Base-by-base conservation (phyloP, 2,797 vertebrate species). In the Alcedo quadribrachys region DNA sequence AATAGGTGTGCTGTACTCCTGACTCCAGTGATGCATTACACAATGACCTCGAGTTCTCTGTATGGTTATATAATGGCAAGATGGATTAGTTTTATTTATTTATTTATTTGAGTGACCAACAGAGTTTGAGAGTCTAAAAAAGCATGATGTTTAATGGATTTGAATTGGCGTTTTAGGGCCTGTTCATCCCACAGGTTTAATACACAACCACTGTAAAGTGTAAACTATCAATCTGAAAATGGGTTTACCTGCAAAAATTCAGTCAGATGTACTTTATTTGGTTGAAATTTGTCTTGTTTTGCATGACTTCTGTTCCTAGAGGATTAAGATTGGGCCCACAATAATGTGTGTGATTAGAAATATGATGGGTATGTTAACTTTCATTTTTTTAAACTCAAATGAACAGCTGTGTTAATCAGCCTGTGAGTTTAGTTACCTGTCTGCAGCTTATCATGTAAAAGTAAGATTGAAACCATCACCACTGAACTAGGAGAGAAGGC, bases 91-190 rank as follows among this genome's bases (percentile, higher is more conserved):
- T 48, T 8, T 12, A 8, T 50, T 50, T 50, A 12, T 33, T 46
- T 45, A 42, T 80, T 77, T 14, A 16, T 60, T 76, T 71, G 17
- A 2, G 16, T 58, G 27, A 51, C 27, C 60, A 81, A 57, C 22
- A 60, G 42, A 77, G 40, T 66, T 78, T 73, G 74, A 82, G n/a
- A 91, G 22, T 5, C 15, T 58, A 75, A 81, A 46, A 92, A 91
- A 60, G 24, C 48, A 65, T 32, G 20, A 63, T 53, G 20, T 9
- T 90, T 60, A 83, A 71, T 21, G 53, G 19, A 65, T 78, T 60
- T 50, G 35, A 71, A 43, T 46, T 70, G 21, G 10, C 54, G n/a
- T 79, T 87, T 74, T 69, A 40, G 28, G 42, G 45, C 15, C 45
- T 66, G 51, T 78, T 82, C 25, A 3, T 87, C n/a, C 73, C 42